Evolutionary conservation across 2,888 invertebrate species (phyloP), one percentile per base, ranked within the genome.

Genomic region (Aphidoletes aphidimyza): DNA sequence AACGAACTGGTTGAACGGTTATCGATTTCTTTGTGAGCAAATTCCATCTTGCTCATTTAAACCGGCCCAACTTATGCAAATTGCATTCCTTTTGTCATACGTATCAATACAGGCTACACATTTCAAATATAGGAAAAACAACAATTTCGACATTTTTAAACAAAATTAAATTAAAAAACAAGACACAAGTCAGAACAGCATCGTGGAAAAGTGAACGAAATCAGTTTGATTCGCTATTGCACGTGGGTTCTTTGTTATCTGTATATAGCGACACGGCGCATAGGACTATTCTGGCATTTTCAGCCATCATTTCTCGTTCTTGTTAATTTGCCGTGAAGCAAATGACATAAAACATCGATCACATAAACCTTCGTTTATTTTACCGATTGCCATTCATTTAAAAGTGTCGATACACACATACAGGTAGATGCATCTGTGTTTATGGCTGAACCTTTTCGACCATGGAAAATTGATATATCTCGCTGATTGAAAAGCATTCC

Each of bases 371-470:
- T n/a, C n/a, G n/a, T n/a, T n/a, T n/a, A n/a, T n/a, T n/a, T n/a
- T n/a, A n/a, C 54, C 22, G 26, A 54, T 26, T 54, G 2, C 54
- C 26, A 26, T 26, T 6, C 34, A 30, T n/a, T n/a, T n/a, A n/a
- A n/a, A n/a, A 14, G 69, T 34, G 69, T 69, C 30, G 14, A 34
- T 69, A 17, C 69, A n/a, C n/a, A n/a, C 69, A 69, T 30, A 14
- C 69, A 69, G 69, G 34, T 69, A 69, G n/a, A n/a, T n/a, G n/a
- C n/a, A n/a, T n/a, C n/a, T 69, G 69, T 69, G 69, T 69, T 69
- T 69, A 69, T 30, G 54, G 3, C 3, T n/a, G 69, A 17, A 69
- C n/a, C n/a, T n/a, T n/a, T n/a, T n/a, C 34, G 3, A 30, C 69
- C 30, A 54, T 54, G 54, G 22, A 54, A 54, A 69, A 69, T 69